These are phyloP conservation scores for Calephelis nemesis DNA, from an alignment of 1,140 invertebrate genomes.

Conservation along the genomic window DNA sequence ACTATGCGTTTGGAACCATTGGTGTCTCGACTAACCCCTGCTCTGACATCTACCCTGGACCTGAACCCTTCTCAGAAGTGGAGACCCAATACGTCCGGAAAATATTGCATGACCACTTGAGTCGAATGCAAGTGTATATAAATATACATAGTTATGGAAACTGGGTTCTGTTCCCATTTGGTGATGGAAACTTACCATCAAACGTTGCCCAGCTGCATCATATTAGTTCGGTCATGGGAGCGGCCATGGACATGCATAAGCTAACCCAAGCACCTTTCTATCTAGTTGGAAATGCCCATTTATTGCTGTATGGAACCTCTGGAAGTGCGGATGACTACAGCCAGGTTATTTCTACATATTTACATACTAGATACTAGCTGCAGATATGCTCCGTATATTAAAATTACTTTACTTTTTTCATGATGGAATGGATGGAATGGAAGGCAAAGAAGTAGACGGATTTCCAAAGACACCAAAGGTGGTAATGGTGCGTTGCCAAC, in stretches of 20 bases:
- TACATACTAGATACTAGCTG: not conserved
- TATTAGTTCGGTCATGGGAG: constrained; percentile 48
- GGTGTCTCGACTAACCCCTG: constrained; percentile 85
- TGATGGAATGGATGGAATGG: too few relatives aligned
- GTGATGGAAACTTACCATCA: constrained; percentile 71
- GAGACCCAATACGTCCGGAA: constrained; percentile 79
- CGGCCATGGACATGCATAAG: constrained; percentile 61
- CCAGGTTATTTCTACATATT: constrained; percentile 5
- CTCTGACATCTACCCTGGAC: constrained; percentile 83
- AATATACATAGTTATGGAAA: constrained; percentile 62
- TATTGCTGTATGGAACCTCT: constrained; percentile 75
- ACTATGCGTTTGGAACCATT: constrained; percentile 79
- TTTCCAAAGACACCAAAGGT: too few relatives aligned
- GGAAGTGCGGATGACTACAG: constrained; percentile 81
- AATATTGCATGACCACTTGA: constrained; percentile 53
- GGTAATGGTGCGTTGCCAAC: too few relatives aligned
- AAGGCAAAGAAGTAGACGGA: too few relatives aligned
- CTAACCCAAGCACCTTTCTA: constrained; percentile 66
- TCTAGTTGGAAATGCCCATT: constrained; percentile 80
- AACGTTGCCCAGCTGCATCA: constrained; percentile 71
- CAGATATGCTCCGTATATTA: too few relatives aligned
- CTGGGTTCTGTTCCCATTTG: constrained; percentile 80
- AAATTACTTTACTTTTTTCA: too few relatives aligned
- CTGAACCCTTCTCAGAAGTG: constrained; percentile 84
- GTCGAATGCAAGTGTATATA: constrained; percentile 51